Percentiles rank a stretch among this genome's conserved stretches.
Evolutionary conservation across 2,797 vertebrate genomes (phyloP).

Genomic region (Fringilla coelebs): DNA sequence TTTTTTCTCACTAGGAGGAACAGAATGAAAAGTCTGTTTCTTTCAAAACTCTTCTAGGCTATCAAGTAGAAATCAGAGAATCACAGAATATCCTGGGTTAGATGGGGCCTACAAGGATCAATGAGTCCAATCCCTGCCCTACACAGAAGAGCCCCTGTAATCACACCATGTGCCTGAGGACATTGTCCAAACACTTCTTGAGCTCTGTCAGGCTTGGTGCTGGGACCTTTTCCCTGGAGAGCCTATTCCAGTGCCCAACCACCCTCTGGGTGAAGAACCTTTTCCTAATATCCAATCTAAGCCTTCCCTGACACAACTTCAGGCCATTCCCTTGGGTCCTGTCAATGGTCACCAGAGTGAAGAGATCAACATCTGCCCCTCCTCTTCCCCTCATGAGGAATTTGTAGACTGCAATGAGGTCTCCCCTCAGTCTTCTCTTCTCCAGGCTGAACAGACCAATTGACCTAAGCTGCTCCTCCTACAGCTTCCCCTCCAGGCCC

Average conservation of each 20-base stretch:
- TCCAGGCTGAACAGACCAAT: not conserved
- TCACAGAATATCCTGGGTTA: not conserved
- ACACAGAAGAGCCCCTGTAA: not conserved
- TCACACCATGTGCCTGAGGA: not conserved
- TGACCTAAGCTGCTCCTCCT: not conserved
- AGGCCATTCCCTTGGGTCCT: not conserved
- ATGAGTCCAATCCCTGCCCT: not conserved
- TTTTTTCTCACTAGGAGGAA: constrained; percentile 4
- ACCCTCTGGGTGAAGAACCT: not conserved
- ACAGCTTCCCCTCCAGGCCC: accelerated
- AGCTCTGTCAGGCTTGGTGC: not conserved
- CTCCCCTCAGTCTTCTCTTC: not conserved
- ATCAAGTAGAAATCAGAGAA: not conserved
- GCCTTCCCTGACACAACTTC: not conserved
- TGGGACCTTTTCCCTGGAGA: not conserved
- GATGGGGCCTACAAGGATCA: not conserved
- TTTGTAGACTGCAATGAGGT: not conserved
- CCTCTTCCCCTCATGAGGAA: not conserved
- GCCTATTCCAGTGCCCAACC: not conserved
- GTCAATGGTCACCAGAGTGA: not conserved
- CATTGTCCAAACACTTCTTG: not conserved
- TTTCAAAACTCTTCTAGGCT: constrained; percentile 4
- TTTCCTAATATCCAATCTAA: not conserved
- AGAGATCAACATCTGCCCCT: not conserved
- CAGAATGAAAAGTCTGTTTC: not conserved